Percentiles rank a stretch among this genome's conserved stretches.
Evolutionary conservation across 2,113 vertebrate species (phyloP).

Genomic region (Stegostoma tigrinum): DNA sequence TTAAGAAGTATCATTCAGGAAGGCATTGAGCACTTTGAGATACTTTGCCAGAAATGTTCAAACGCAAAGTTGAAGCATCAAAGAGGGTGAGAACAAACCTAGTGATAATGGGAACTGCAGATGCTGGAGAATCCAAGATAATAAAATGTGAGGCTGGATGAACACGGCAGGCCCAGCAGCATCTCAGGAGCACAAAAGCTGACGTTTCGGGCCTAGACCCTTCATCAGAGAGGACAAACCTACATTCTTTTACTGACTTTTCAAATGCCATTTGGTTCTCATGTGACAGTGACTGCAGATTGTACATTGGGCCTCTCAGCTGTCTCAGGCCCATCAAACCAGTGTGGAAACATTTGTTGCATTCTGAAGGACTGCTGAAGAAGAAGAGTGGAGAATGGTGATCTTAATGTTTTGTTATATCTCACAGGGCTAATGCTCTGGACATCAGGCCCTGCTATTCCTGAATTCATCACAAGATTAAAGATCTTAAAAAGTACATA

Average conservation of each 20-base stretch:
- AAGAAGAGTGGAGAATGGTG: neutral
- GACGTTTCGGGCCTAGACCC: no score
- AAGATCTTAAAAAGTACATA: no score
- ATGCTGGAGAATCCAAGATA: no score
- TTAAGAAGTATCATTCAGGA: neutral
- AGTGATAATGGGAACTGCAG: no score
- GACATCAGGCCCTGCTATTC: no score
- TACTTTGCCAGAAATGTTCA: no score
- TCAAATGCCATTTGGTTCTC: neutral
- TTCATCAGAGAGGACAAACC: neutral
- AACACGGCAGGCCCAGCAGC: no score
- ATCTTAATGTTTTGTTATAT: neutral
- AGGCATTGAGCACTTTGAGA: neutral
- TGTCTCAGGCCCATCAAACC: neutral
- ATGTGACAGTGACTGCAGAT: neutral
- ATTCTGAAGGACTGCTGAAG: neutral
- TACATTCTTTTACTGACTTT: neutral
- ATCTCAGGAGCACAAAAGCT: no score
- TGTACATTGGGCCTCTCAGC: neutral
- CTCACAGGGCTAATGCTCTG: no score
- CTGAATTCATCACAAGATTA: no score
- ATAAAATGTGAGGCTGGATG: no score
- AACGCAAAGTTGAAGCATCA: neutral
- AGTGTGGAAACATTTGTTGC: neutral
- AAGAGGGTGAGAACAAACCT: neutral